phyloP scores from a whole-genome alignment of 2,113 vertebrate genomes.

The Pangasianodon gigas region DNA sequence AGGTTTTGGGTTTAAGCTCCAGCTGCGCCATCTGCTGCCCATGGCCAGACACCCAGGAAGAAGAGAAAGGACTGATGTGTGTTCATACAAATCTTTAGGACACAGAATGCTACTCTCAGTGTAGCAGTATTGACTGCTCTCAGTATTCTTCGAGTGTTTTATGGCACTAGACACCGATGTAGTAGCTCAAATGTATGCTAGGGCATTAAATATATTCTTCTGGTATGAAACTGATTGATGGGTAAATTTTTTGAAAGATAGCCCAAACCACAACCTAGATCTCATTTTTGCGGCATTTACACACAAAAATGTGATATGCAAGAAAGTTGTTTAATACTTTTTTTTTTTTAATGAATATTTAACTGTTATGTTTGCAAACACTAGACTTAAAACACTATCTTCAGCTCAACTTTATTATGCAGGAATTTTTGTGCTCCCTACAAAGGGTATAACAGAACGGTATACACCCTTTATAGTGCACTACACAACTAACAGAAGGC shows the following conservation, averaged over 20 bases:
- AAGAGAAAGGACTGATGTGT: not conserved
- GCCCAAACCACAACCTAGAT: not conserved
- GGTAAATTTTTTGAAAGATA: not conserved
- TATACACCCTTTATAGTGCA: not conserved
- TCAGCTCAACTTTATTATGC: not conserved
- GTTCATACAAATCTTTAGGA: not conserved
- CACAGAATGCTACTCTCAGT: not conserved
- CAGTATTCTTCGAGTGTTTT: not conserved
- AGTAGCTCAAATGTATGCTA: not conserved
- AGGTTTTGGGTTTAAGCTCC: constrained; percentile 4
- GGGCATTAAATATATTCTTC: not conserved
- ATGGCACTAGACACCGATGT: not conserved
- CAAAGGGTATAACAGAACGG: not conserved
- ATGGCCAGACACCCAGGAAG: not conserved
- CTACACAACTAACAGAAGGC: not conserved
- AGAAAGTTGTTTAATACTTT: not conserved
- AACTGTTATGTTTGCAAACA: not conserved
- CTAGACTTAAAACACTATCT: not conserved
- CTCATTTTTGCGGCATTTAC: not conserved
- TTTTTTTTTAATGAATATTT: not conserved
- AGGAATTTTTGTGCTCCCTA: not conserved
- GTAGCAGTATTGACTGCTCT: not conserved
- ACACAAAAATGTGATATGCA: not conserved
- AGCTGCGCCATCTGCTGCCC: constrained; percentile 20
- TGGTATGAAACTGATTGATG: not conserved